Evolutionary conservation across 2,113 vertebrate species (phyloP).

Genomic region (Calidris pugnax): DNA sequence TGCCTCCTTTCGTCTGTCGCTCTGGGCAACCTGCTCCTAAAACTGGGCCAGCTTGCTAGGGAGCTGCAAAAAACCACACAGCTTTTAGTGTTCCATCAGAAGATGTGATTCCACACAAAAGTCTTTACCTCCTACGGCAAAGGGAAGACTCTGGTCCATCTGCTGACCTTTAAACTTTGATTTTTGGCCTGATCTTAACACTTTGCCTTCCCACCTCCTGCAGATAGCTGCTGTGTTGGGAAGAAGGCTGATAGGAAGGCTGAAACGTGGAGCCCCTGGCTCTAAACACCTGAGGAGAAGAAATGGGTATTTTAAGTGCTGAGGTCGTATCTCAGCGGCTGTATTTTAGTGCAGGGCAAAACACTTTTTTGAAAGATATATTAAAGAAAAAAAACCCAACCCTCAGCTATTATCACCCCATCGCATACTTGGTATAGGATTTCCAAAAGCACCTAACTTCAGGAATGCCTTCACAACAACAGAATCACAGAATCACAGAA

Average conservation of each 20-base stretch:
- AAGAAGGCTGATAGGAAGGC: not conserved
- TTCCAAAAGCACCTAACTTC: not conserved
- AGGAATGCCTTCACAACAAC: not conserved
- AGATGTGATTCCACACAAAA: not conserved
- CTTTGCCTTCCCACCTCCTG: not conserved
- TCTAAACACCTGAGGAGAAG: not conserved
- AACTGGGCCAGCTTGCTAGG: constrained; percentile 47
- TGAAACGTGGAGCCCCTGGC: not conserved
- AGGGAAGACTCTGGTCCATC: not conserved
- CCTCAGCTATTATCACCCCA: not conserved
- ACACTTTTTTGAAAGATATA: not conserved
- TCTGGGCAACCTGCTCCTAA: constrained; percentile 24
- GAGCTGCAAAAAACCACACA: not conserved
- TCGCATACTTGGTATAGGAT: not conserved
- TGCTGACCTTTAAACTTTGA: not conserved
- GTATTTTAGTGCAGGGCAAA: not conserved
- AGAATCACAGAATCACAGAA: no score
- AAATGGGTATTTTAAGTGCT: not conserved
- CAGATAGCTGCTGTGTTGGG: not conserved
- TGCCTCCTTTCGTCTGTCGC: constrained; percentile 29
- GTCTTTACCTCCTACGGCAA: not conserved
- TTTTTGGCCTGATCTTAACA: not conserved
- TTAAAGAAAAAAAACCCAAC: not conserved
- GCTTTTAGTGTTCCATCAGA: not conserved
- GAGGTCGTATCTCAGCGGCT: not conserved